These are phyloP conservation scores for Tyria jacobaeae DNA, from an alignment of 2,888 invertebrate species.

Conservation along the genomic window DNA sequence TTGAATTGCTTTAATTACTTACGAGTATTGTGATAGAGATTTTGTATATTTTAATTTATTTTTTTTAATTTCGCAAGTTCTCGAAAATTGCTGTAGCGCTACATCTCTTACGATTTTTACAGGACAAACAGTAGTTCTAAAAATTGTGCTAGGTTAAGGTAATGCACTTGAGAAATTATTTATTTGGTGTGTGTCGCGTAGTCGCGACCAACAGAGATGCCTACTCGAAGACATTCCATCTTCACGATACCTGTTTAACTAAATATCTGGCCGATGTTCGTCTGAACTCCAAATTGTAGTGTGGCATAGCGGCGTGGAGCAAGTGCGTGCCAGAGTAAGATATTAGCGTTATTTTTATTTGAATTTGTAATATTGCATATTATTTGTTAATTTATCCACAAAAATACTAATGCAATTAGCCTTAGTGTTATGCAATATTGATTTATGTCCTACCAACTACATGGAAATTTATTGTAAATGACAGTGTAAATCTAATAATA, in stretches of 20 bases:
- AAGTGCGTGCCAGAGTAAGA: conserved; percentile 84
- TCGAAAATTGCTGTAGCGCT: conserved; percentile 81
- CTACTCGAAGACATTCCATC: conserved; percentile 76
- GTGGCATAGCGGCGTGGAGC: conserved; percentile 62
- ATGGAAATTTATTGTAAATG: conserved; percentile 87
- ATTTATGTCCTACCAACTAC: conserved; percentile 86
- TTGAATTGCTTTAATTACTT: conserved; percentile 87
- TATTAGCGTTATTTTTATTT: conserved; percentile 86
- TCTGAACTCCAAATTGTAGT: conserved; percentile 59
- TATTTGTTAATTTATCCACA: conserved; percentile 85
- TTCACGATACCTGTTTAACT: conserved; percentile 56
- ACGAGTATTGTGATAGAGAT: conserved; percentile 87
- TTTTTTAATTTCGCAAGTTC: conserved; percentile 85
- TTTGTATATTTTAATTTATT: conserved; percentile 87
- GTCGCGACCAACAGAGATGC: conserved; percentile 49
- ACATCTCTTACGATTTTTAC: conserved; percentile 78
- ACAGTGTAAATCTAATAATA: conserved; percentile 87
- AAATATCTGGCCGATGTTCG: conserved; percentile 57
- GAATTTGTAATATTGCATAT: conserved; percentile 86
- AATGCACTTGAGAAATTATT: conserved; percentile 75
- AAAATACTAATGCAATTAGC: conserved; percentile 86
- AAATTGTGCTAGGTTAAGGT: conserved; percentile 82
- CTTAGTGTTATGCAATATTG: conserved; percentile 87
- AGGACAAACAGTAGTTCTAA: conserved; percentile 79
- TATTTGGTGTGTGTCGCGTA: conserved; percentile 61